Base-by-base conservation (phyloP, 2,797 vertebrate genomes). In the Eidolon dupreanum region DNA sequence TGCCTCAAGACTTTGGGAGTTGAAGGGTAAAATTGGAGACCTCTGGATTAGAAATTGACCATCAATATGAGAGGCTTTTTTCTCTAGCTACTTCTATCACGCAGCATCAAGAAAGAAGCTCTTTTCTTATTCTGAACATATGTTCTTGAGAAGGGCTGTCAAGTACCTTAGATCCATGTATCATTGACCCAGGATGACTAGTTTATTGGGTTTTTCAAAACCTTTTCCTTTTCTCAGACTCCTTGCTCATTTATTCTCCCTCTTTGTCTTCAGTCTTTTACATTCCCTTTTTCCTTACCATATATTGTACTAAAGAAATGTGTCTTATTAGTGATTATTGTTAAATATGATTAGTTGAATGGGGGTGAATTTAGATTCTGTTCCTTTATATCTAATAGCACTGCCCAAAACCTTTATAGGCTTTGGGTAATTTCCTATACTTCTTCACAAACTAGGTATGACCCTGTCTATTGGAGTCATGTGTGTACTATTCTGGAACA, bases 261-360 rank as follows among this genome's bases (percentile, higher is more conserved):
- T 10, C 24, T 51, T 87, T 88, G 63, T 61, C 22, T 91, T 38
- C 46, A 75, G 19, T n/a, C 46, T 57, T n/a, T 78, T 57, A 43
- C 11, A 24, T 20, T 20, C 1, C 65, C 7, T 6, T 55, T 83
- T 57, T 4, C 65, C n/a, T 79, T 73, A 26, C 70, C 57, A 77
- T 89, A 43, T 6, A 77, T 57, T 53, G 24, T 63, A n/a, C n/a
- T 75, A 41, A 55, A 77, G 59, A 96, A 90, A 84, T 94, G 31
- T 85, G 43, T 96, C 33, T 28, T 79, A 20, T 83, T 71, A 36
- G 38, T 95, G 77, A 89, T 93, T 88, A 86, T 65, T 92, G 0
- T 41, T 75, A 82, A 82, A 59, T 68, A 36, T 38, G n/a, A 31
- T 84, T 81, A 55, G 65, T 88, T 92, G 43, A 77, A 38, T 46